Percentiles rank a stretch among this genome's conserved stretches.
Conservation (phyloP, 1,140 invertebrate genomes). For the Drosophila trapezifrons region DNA sequence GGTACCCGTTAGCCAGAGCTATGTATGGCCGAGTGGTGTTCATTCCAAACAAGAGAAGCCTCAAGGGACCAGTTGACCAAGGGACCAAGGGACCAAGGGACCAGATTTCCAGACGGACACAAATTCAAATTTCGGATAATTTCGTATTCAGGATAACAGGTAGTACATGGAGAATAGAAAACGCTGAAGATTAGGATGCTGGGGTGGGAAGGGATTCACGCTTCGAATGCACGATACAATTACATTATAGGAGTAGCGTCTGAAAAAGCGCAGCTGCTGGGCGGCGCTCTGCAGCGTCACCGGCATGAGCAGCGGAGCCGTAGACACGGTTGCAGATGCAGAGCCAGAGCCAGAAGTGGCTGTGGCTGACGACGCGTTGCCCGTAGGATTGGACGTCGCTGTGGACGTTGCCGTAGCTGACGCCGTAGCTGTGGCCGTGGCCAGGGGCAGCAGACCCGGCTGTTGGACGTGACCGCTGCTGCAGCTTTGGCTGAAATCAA, state of each 20-base stretch:
- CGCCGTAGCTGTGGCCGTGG: conserved; percentile 8
- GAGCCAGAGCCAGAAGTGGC: conserved; percentile 14
- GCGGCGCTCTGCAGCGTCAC: conserved; percentile 75
- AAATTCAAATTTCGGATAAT: conserved; percentile 12
- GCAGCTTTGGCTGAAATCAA: conserved; percentile 43
- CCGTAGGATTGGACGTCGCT: conserved; percentile 18
- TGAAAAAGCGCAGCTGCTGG: conserved; percentile 82
- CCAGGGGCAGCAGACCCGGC: conserved; percentile 14
- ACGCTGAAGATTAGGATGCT: neutral
- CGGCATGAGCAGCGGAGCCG: conserved; percentile 71
- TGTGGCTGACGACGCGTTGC: conserved; percentile 13
- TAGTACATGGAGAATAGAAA: conserved; percentile 4
- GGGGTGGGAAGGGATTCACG: conserved; percentile 22
- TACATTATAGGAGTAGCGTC: conserved; percentile 84
- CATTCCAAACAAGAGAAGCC: neutral
- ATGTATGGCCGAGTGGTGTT: neutral
- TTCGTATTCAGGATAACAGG: conserved; percentile 37
- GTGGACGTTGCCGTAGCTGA: conserved; percentile 1
- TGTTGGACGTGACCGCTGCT: conserved; percentile 28
- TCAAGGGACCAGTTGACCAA: neutral
- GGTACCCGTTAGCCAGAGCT: conserved; percentile 40
- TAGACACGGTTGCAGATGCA: conserved; percentile 24
- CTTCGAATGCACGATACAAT: conserved; percentile 83
- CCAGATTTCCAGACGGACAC: conserved; percentile 13
- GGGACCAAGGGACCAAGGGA: neutral